Percentiles rank a stretch among this genome's conserved stretches.
These are phyloP conservation scores for Nesidiocoris tenuis DNA, from an alignment of 2,888 invertebrate species.

Conservation along the genomic window DNA sequence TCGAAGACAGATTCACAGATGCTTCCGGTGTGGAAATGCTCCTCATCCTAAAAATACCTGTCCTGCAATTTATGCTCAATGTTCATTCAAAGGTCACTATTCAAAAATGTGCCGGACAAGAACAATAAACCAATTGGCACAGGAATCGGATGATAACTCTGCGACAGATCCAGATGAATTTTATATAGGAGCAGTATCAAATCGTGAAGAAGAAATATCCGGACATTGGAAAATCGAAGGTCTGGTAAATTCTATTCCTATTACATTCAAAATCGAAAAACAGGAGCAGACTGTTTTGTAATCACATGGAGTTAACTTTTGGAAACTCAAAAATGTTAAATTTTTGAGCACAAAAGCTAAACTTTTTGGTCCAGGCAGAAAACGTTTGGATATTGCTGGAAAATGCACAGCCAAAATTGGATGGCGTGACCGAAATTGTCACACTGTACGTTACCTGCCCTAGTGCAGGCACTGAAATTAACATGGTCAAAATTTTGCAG, in stretches of 20 bases:
- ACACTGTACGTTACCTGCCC: conserved; percentile 4
- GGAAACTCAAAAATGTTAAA: not conserved
- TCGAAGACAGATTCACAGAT: not conserved
- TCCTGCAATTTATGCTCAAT: conserved; percentile 13
- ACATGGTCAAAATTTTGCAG: too few species aligned
- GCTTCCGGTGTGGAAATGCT: not conserved
- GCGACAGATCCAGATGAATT: not conserved
- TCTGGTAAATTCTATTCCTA: not conserved
- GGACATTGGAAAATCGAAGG: not conserved
- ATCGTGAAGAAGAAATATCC: not conserved
- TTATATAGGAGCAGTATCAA: not conserved
- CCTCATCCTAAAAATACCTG: not conserved
- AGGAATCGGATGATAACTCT: not conserved
- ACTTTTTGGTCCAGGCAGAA: conserved; percentile 22
- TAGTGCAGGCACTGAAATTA: not conserved
- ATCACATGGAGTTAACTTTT: not conserved
- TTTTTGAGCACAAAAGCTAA: not conserved
- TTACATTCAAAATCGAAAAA: conserved; percentile 19
- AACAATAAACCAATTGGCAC: not conserved
- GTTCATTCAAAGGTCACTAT: conserved; percentile 5
- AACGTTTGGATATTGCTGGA: conserved; percentile 6
- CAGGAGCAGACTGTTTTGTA: conserved; percentile 20
- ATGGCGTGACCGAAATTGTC: not conserved
- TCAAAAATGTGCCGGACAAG: conserved; percentile 1
- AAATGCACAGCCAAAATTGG: not conserved